Evolutionary conservation across 2,113 vertebrate genomes (phyloP).

Genomic region (Proteles cristata): DNA sequence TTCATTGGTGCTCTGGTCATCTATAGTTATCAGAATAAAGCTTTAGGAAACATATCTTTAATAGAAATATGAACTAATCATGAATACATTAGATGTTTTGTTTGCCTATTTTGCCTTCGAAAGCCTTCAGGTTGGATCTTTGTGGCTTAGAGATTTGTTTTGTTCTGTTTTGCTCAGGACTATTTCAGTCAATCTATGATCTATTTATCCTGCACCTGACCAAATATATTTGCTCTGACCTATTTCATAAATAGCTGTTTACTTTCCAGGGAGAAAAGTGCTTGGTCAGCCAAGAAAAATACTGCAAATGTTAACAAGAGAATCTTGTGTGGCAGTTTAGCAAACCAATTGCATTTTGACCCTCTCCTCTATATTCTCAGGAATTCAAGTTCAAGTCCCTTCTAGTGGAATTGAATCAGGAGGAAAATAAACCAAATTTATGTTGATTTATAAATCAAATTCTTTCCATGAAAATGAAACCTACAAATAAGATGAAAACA

Average conservation of each 20-base stretch:
- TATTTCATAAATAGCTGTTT: slow-evolving; percentile 70
- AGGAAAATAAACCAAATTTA: slow-evolving; percentile 66
- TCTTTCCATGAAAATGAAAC: slow-evolving; percentile 54
- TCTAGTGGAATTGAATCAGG: slow-evolving; percentile 16
- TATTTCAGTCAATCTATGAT: slow-evolving; percentile 61
- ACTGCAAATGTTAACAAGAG: slow-evolving; percentile 51
- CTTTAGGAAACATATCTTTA: not conserved
- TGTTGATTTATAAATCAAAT: slow-evolving; percentile 40
- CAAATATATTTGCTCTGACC: slow-evolving; percentile 71
- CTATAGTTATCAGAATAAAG: slow-evolving; percentile 3
- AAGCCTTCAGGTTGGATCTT: slow-evolving; percentile 26
- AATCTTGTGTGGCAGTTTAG: slow-evolving; percentile 44
- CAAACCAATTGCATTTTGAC: slow-evolving; percentile 42
- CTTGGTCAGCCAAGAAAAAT: slow-evolving; percentile 70
- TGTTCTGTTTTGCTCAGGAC: slow-evolving; percentile 61
- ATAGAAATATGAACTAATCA: not conserved
- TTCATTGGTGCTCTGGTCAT: not conserved
- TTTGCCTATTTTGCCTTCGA: slow-evolving; percentile 14
- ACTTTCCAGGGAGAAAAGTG: slow-evolving; percentile 69
- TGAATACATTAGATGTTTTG: not conserved
- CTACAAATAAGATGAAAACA: slow-evolving; percentile 55
- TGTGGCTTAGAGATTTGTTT: slow-evolving; percentile 45
- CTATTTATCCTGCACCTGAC: slow-evolving; percentile 66
- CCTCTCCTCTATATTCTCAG: slow-evolving; percentile 42
- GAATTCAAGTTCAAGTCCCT: slow-evolving; percentile 50